Evolutionary conservation across 2,888 invertebrate species (phyloP).

Genomic region (Sphinx pinastri): DNA sequence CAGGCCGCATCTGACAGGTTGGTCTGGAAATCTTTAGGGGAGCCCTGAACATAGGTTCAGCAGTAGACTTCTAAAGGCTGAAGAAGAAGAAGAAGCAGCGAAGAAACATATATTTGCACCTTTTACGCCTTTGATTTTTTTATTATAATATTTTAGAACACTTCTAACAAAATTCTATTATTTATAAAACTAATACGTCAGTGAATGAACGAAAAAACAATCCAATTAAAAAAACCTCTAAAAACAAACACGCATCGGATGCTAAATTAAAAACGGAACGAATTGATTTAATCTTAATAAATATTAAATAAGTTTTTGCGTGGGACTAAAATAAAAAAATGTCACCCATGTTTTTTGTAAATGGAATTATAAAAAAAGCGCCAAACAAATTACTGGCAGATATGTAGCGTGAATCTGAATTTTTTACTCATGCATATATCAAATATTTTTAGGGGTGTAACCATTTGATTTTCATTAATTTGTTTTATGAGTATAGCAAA

Average conservation of each 20-base stretch:
- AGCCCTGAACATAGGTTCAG: too few relatives aligned
- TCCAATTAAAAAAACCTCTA: neutral
- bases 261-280: slow-evolving; percentile 44
- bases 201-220: neutral
- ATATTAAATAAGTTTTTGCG: slow-evolving; percentile 55
- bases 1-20: too few relatives aligned
- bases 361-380: slow-evolving; percentile 51
- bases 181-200: neutral
- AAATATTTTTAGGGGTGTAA: neutral
- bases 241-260: slow-evolving; percentile 38
- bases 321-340: slow-evolving; percentile 68
- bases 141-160: too few relatives aligned
- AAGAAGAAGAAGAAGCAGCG: too few relatives aligned
- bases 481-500: neutral
- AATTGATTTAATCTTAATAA: slow-evolving; percentile 51
- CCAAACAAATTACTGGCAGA: slow-evolving; percentile 62
- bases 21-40: too few relatives aligned
- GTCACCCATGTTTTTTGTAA: slow-evolving; percentile 68
- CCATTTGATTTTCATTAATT: neutral
- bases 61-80: too few relatives aligned
- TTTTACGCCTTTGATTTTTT: too few relatives aligned
- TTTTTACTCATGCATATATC: slow-evolving; percentile 33
- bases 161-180: too few relatives aligned
- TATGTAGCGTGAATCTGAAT: slow-evolving; percentile 43
- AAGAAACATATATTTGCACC: too few relatives aligned